Percentiles rank a stretch among this genome's conserved stretches.
Evolutionary conservation across 2,888 invertebrate species (phyloP).

Genomic region (Silvanus unidentatus): DNA sequence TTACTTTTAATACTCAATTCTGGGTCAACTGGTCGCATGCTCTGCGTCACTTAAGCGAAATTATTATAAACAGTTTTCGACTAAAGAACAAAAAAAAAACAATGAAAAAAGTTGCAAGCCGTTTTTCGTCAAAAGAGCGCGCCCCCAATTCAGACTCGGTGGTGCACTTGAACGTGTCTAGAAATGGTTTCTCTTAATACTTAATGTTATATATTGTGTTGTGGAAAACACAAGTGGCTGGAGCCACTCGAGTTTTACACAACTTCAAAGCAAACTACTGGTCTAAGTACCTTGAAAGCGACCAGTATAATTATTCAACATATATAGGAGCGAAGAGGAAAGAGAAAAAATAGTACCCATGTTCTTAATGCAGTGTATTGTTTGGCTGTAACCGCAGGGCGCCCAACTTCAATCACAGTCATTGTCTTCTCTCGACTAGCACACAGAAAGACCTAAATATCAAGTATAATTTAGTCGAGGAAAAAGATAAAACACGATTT

Average conservation of each 20-base stretch:
- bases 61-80: no score
- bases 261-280: slow-evolving; percentile 12
- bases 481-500: no score
- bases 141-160: no score
- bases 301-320: slow-evolving; percentile 12
- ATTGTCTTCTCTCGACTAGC: not conserved
- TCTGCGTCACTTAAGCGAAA: no score
- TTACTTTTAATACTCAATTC: slow-evolving; percentile 7
- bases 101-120: no score
- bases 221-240: slow-evolving; percentile 4
- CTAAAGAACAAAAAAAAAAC: no score
- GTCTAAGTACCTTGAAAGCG: slow-evolving; percentile 13
- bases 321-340: not conserved
- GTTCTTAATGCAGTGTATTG: slow-evolving; percentile 15
- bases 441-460: no score
- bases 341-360: slow-evolving; percentile 14
- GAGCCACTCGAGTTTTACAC: slow-evolving; percentile 6
- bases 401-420: slow-evolving; percentile 1
- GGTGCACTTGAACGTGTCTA: no score
- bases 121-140: no score
- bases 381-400: slow-evolving; percentile 16
- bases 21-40: slow-evolving; percentile 1
- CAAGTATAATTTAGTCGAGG: no score
- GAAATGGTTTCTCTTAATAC: no score
- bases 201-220: no score